Percentiles rank a stretch among this genome's conserved stretches.
Conservation (phyloP, 92 coral and sea anemone species). For the Nematostella vectensis region DNA sequence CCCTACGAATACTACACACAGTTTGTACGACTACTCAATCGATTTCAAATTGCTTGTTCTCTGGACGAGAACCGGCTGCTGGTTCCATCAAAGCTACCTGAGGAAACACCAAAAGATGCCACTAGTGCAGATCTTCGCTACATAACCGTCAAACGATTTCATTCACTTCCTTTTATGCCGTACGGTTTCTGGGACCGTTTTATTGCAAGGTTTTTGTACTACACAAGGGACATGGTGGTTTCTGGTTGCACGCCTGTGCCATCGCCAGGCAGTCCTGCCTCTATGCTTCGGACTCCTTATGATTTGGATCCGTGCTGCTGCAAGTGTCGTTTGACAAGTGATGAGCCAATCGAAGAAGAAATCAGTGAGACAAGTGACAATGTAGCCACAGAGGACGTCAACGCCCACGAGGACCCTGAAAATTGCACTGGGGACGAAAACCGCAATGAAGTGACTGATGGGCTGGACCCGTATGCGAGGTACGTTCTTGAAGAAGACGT, state of each 20-base stretch:
- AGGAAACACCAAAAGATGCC: conserved; percentile 56
- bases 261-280: conserved; percentile 13
- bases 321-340: conserved; percentile 34
- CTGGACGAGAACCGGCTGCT: conserved; percentile 83
- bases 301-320: conserved; percentile 66
- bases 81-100: conserved; percentile 90
- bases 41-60: conserved; percentile 92
- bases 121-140: conserved; percentile 47
- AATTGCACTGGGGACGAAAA: conserved; percentile 21
- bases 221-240: conserved; percentile 78
- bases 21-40: conserved; percentile 80
- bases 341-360: background rate
- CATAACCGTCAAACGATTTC: conserved; percentile 77
- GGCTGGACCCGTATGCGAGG: conserved; percentile 11
- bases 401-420: conserved; percentile 6
- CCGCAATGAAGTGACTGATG: conserved; percentile 17
- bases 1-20: conserved; percentile 64
- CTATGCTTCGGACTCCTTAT: conserved; percentile 33
- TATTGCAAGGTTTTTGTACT: conserved; percentile 73
- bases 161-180: conserved; percentile 71
- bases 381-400: conserved; percentile 7
- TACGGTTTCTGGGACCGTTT: conserved; percentile 94
- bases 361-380: conserved; percentile 1
- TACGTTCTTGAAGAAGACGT: conserved; percentile 25
- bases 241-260: conserved; percentile 34